Evolutionary conservation across 2,888 invertebrate genomes (phyloP), one percentile per base, ranked within the genome.

Genomic region (Ametastegia equiseti): DNA sequence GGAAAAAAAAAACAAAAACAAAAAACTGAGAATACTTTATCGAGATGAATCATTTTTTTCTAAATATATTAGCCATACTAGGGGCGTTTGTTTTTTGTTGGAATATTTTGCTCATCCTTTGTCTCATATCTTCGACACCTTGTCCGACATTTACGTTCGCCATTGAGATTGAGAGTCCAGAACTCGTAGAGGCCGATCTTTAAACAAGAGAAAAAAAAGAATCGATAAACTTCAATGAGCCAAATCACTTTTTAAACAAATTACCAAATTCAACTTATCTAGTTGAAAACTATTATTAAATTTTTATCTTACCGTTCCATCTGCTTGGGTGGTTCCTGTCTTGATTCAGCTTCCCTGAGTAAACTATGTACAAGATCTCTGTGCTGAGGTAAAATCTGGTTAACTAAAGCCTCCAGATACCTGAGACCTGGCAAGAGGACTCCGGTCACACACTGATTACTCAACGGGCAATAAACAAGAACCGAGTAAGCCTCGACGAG

Each of bases 401-500:
- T 91, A 57, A 93, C 92, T 13, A 92, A 89, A 69, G 88, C 89
- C 82, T 94, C 94, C 65, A 94, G 90, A 87, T 92, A 93, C 92
- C 92, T 92, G 75, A 94, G 90, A 67, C 94, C 94, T 5, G 94
- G 93, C 63, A 94, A 83, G 54, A 94, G 88, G 23, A 92, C 91
- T 54, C 91, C 89, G 39, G 90, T 91, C 47, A 94, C 92, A 81
- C 92, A 92, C 82, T 92, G 92, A 85, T 92, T 92, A 81, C 93
- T 93, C 57, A 94, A 86, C 2, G 93, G 91, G 84, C 93, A 93
- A 85, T 93, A 94, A 80, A 94, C 92, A 57, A 93, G 89, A 79
- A 94, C 93, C 27, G 94, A 94, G 88, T 94, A 95, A 0, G 95
- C 94, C 86, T 95, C 95, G 75, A 95, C 92, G 75, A 95, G 90